Percentiles rank a stretch among this genome's conserved stretches.
Evolutionary conservation across 92 coral and sea anemone genomes (phyloP).

Genomic region (Umimayanthus kanabou): DNA sequence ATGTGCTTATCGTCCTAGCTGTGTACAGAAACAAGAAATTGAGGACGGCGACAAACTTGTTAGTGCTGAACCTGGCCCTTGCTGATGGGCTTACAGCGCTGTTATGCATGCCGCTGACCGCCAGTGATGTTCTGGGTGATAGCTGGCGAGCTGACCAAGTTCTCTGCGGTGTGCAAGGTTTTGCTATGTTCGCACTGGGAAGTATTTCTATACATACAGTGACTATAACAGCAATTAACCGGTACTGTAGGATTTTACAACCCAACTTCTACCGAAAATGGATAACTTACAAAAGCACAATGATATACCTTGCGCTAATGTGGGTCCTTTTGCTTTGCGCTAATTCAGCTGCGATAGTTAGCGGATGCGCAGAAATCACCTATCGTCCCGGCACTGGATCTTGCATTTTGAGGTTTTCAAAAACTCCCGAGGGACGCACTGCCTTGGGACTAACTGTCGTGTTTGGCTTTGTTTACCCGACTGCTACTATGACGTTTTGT

Average conservation of each 20-base stretch:
- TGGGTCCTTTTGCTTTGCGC: slow-evolving; percentile 18
- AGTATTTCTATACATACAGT: slow-evolving; percentile 29
- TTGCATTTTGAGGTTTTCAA: slow-evolving; percentile 20
- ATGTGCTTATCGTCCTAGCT: slow-evolving; percentile 8
- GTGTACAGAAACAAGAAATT: slow-evolving; percentile 30
- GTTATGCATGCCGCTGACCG: slow-evolving; percentile 19
- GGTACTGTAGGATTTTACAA: slow-evolving; percentile 22
- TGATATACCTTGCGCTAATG: slow-evolving; percentile 13
- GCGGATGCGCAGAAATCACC: slow-evolving; percentile 16
- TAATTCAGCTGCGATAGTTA: background rate
- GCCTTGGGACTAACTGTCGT: slow-evolving; percentile 16
- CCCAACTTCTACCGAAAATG: slow-evolving; percentile 23
- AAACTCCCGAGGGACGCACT: slow-evolving; percentile 1
- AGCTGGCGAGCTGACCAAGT: slow-evolving; percentile 10
- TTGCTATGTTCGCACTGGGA: slow-evolving; percentile 14
- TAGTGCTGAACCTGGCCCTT: slow-evolving; percentile 15
- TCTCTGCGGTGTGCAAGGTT: slow-evolving; percentile 28
- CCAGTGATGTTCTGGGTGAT: slow-evolving; percentile 1
- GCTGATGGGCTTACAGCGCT: slow-evolving; percentile 25
- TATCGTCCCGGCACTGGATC: background rate
- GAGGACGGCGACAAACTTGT: slow-evolving; percentile 19
- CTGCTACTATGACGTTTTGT: slow-evolving; percentile 15
- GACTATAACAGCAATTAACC: slow-evolving; percentile 24
- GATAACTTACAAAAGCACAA: slow-evolving; percentile 21
- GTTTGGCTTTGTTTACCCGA: slow-evolving; percentile 23